These are phyloP conservation scores for Megastigmus dorsalis DNA, from an alignment of 2,888 invertebrate species.

Conservation along the genomic window DNA sequence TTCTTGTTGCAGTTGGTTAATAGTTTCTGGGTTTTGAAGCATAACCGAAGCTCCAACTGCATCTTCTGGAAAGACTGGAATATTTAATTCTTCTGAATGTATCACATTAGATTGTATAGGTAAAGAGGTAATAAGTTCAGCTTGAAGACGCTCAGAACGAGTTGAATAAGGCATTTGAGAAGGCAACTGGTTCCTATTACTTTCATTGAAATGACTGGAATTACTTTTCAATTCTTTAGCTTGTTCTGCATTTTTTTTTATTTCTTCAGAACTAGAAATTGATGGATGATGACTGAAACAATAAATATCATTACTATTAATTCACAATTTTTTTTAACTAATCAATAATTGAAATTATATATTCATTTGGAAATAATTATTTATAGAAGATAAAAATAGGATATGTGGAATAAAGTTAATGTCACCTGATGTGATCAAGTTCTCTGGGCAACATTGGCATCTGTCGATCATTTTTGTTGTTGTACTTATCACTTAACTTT, in stretches of 20 bases:
- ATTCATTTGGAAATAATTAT: constrained; percentile 6
- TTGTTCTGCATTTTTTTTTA: constrained; percentile 9
- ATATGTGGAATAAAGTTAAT: neutral
- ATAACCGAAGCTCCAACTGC: constrained; percentile 44
- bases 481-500: constrained; percentile 67
- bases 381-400: neutral
- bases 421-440: constrained; percentile 23
- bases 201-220: neutral
- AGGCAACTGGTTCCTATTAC: constrained; percentile 25
- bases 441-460: constrained; percentile 1
- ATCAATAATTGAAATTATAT: neutral
- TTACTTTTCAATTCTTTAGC: constrained; percentile 12
- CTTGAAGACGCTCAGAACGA: constrained; percentile 52
- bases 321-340: neutral
- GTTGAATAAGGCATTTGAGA: constrained; percentile 3
- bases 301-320: neutral
- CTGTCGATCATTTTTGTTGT: constrained; percentile 55
- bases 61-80: constrained; percentile 68
- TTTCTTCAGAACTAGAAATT: constrained; percentile 26
- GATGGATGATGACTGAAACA: constrained; percentile 37
- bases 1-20: constrained; percentile 59
- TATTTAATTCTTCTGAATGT: constrained; percentile 64
- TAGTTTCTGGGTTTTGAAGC: constrained; percentile 53
- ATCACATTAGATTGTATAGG: constrained; percentile 61
- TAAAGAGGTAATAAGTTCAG: constrained; percentile 60